Conservation (phyloP, 2,797 vertebrate genomes). For the Xenentodon cancila region DNA sequence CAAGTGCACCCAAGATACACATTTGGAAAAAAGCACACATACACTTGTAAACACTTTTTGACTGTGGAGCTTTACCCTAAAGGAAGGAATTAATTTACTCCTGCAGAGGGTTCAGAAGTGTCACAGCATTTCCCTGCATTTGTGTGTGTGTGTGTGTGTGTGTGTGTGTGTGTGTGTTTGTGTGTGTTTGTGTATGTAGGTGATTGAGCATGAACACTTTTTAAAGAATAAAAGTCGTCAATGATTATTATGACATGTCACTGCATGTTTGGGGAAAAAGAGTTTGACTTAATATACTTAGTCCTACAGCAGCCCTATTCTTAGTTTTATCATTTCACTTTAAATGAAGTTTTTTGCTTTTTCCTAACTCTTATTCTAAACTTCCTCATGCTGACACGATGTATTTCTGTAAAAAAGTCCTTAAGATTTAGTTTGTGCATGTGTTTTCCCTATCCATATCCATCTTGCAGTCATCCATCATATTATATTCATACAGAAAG, state of each 20-base stretch:
- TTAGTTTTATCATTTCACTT: not conserved
- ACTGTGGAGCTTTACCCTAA: slow-evolving; percentile 32
- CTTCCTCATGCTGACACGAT: not conserved
- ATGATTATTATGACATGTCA: slow-evolving; percentile 39
- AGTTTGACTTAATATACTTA: not conserved
- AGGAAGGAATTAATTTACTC: slow-evolving; percentile 50
- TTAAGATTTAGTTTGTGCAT: slow-evolving; percentile 5
- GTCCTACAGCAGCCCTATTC: not conserved
- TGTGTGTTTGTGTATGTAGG: slow-evolving; percentile 6
- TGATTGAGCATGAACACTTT: too few relatives aligned
- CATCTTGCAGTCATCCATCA: not conserved
- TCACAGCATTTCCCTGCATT: slow-evolving; percentile 22
- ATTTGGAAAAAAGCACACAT: slow-evolving; percentile 13
- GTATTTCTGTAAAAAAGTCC: not conserved
- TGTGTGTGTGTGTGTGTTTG: slow-evolving; percentile 1
- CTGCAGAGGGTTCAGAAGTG: slow-evolving; percentile 41
- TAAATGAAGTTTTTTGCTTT: not conserved
- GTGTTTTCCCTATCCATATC: not conserved
- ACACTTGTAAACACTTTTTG: slow-evolving; percentile 48
- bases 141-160: slow-evolving; percentile 1
- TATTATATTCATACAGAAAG: not conserved
- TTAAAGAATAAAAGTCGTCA: slow-evolving; percentile 20
- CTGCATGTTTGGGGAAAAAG: slow-evolving; percentile 8
- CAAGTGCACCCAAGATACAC: slow-evolving; percentile 8
- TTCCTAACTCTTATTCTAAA: slow-evolving; percentile 7